These are phyloP conservation scores for Mesorhabditis sp. DNA, from an alignment of 2,888 invertebrate species.

Conservation along the genomic window DNA sequence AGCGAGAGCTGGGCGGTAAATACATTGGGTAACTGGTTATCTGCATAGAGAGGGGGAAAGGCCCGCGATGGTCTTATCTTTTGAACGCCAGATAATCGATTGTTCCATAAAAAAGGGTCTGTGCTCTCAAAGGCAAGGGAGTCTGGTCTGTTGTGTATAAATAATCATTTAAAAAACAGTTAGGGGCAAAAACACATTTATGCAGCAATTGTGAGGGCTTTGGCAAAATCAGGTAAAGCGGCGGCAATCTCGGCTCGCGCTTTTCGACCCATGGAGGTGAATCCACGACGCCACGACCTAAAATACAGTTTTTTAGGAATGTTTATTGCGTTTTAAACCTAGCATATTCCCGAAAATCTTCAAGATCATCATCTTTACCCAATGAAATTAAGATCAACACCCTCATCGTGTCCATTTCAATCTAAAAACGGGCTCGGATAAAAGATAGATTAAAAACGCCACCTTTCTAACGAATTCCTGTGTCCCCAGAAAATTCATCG, in stretches of 20 bases:
- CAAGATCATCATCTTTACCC: not conserved
- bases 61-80: too few species aligned
- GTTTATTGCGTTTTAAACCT: not conserved
- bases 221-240: slow-evolving; percentile 2
- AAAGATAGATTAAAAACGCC: too few species aligned
- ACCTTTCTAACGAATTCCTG: slow-evolving; percentile 4
- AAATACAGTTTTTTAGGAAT: not conserved
- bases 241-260: not conserved
- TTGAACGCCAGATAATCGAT: too few species aligned
- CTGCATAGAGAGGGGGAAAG: too few species aligned
- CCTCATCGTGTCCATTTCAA: not conserved
- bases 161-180: too few species aligned
- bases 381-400: not conserved
- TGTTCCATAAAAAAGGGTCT: too few species aligned
- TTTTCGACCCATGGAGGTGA: not conserved
- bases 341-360: not conserved
- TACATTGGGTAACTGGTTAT: too few species aligned
- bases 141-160: too few species aligned
- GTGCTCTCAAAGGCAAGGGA: too few species aligned
- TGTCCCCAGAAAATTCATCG: slow-evolving; percentile 4
- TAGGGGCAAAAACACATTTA: too few species aligned
- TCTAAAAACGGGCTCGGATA: not conserved
- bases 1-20: too few species aligned
- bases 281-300: not conserved
- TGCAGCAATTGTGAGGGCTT: not conserved